Conservation (phyloP, 2,797 vertebrate species). For the Threskiornis aethiopicus region DNA sequence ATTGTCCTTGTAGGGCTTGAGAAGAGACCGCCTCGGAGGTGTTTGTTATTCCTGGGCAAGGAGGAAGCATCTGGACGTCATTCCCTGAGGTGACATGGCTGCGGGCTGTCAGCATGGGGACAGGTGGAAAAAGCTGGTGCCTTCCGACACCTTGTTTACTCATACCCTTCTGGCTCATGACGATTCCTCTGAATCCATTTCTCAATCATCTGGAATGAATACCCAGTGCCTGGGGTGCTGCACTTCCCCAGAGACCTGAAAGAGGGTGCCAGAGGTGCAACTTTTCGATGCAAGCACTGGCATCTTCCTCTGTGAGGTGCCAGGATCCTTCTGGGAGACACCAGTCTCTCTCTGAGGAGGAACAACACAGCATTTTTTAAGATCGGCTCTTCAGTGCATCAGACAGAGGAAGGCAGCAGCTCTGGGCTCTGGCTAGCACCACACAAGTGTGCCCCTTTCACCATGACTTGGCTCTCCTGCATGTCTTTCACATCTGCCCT, state of each 20-base stretch:
- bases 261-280: not conserved
- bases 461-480: not conserved
- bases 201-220: not conserved
- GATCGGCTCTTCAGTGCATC: not conserved
- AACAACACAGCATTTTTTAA: not conserved
- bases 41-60: not conserved
- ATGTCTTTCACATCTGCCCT: accelerated
- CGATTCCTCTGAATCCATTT: not conserved
- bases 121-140: not conserved
- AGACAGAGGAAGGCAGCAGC: not conserved
- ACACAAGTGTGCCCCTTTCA: accelerated
- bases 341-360: accelerated
- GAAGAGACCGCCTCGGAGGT: not conserved
- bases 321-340: not conserved
- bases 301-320: not conserved
- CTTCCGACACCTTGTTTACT: not conserved
- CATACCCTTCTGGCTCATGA: accelerated
- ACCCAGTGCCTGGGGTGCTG: not conserved
- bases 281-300: not conserved
- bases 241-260: not conserved
- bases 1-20: not conserved
- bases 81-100: not conserved
- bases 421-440: not conserved
- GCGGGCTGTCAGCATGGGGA: not conserved
- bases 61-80: not conserved